Evolutionary conservation across 2,797 vertebrate genomes (phyloP).

Genomic region (Percopsis omiscomaycus): DNA sequence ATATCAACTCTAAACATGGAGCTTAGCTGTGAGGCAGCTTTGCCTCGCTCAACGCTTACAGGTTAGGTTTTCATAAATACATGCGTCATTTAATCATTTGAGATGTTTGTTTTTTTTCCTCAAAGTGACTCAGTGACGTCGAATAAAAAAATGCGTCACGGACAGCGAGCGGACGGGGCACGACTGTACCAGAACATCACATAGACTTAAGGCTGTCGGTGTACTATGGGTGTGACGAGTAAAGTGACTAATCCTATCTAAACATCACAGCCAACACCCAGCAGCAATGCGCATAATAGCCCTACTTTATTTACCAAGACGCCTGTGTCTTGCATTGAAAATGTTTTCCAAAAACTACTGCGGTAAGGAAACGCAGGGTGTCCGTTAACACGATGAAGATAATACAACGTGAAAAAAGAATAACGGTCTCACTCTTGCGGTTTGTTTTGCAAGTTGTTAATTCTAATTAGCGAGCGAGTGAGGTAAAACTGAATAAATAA

Average conservation of each 20-base stretch:
- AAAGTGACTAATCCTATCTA: constrained; percentile 69
- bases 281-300: constrained; percentile 38
- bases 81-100: constrained; percentile 49
- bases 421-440: neutral
- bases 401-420: neutral
- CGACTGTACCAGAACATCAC: constrained; percentile 19
- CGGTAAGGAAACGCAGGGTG: neutral
- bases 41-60: neutral
- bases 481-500: neutral
- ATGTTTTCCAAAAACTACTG: neutral
- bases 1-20: neutral
- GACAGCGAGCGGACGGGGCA: constrained; percentile 36
- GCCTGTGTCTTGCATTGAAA: constrained; percentile 24
- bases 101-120: constrained; percentile 24
- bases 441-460: neutral
- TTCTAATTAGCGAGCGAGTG: neutral
- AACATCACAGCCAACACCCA: constrained; percentile 65
- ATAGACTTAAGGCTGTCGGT: constrained; percentile 45
- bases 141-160: constrained; percentile 59
- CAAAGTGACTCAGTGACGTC: constrained; percentile 39
- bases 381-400: neutral
- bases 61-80: neutral
- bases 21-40: neutral
- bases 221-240: constrained; percentile 67
- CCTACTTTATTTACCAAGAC: constrained; percentile 26